Conservation (phyloP, 2,888 invertebrate genomes). For the Dicyrtoma fusca region DNA sequence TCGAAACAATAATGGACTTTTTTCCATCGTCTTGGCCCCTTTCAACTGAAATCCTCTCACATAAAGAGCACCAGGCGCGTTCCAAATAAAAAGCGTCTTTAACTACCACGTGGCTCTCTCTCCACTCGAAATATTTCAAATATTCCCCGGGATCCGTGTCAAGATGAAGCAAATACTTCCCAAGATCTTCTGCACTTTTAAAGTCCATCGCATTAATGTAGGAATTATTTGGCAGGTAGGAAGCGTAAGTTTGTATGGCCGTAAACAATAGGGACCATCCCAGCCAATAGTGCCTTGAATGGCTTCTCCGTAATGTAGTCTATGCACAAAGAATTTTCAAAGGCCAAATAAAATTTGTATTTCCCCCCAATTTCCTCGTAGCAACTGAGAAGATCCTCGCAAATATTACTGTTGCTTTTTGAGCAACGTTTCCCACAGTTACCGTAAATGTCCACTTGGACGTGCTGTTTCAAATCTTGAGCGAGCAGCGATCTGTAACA, state of each 20-base stretch:
- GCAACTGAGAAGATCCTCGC: slow-evolving; percentile 45
- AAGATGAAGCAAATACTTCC: slow-evolving; percentile 54
- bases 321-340: slow-evolving; percentile 44
- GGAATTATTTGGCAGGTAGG: slow-evolving; percentile 57
- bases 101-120: slow-evolving; percentile 28
- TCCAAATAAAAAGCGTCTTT: neutral
- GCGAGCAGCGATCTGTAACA: slow-evolving; percentile 52
- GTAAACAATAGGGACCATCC: slow-evolving; percentile 56
- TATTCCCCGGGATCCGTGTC: slow-evolving; percentile 49
- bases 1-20: no score
- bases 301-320: slow-evolving; percentile 47
- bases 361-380: slow-evolving; percentile 55
- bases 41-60: no score
- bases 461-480: slow-evolving; percentile 47
- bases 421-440: slow-evolving; percentile 44
- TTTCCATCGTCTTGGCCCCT: no score
- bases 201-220: slow-evolving; percentile 58
- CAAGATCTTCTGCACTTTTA: slow-evolving; percentile 54
- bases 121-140: slow-evolving; percentile 50
- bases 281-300: slow-evolving; percentile 38
- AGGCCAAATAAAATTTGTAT: slow-evolving; percentile 44
- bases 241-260: slow-evolving; percentile 57
- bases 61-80: slow-evolving; percentile 19
- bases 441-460: slow-evolving; percentile 55
- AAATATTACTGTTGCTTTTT: neutral